Base-by-base conservation (phyloP, 2,113 vertebrate species). In the Elgaria multicarinata region DNA sequence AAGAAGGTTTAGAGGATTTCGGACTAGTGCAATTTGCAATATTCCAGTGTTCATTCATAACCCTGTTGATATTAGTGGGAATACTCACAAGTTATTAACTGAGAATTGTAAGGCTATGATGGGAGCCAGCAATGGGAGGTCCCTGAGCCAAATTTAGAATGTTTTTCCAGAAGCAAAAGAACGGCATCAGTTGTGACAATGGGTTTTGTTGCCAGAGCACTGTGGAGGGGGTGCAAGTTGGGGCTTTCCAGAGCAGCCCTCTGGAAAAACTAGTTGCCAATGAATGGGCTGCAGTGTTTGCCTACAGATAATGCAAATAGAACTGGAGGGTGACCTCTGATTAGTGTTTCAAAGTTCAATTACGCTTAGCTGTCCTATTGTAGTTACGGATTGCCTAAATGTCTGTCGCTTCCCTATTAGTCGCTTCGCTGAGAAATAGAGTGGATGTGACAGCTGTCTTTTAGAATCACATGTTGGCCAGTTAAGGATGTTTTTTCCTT, bases 361-460 rank as follows among this genome's bases (percentile, higher is more conserved):
- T 85, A n/a, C 8, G 1, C 36, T 91, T 76, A 31, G 3, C 42
- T 92, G 76, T 89, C 55, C 86, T 87, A 7, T 33, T 72, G 72
- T 28, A 71, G 33, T 0, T 83, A 86, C 55, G 90, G 39, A 81
- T 85, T 90, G 71, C 76, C 89, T 85, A 85, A 80, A 20, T 0
- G 0, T 81, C 89, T 83, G 0, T 82, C 76, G 74, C 77, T 64
- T 91, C 67, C 76, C 12, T 67, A 2, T 76, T 82, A 78, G 69
- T 85, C 87, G 74, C 84, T 50, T 84, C 20, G 31, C 86, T 82
- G 58, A 76, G 86, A 89, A 87, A 86, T 80, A 89, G 87, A 85
- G 75, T 75, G 74, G 71, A 86, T 89, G 82, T 39, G 66, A 78
- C 28, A 64, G 36, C 87, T 91, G 55, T 85, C 89, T 83, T 83